Evolutionary conservation across 1,140 invertebrate species (phyloP).

Genomic region (Thaumetopoea pityocampa): DNA sequence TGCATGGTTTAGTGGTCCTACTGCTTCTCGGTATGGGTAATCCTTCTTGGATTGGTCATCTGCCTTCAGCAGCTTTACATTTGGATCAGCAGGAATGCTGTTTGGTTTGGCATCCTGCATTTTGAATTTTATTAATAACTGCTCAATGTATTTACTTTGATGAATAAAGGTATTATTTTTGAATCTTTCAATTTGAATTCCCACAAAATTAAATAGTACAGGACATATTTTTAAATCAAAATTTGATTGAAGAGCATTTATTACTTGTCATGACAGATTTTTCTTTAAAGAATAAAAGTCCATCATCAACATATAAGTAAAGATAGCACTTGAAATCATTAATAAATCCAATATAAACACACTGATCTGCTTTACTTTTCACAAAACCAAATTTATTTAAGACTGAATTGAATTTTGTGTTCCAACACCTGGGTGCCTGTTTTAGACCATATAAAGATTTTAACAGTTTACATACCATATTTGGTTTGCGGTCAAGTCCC

Average conservation of each 20-base stretch:
- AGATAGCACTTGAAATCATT: slow-evolving; percentile 31
- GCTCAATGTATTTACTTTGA: slow-evolving; percentile 27
- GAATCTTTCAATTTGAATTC: slow-evolving; percentile 24
- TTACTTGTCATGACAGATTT: slow-evolving; percentile 20
- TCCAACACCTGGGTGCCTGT: slow-evolving; percentile 15
- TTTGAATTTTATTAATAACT: slow-evolving; percentile 25
- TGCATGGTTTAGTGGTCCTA: slow-evolving; percentile 49
- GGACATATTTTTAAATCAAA: slow-evolving; percentile 17
- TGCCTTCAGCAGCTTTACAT: slow-evolving; percentile 19
- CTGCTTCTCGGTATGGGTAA: slow-evolving; percentile 22
- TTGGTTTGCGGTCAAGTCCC: slow-evolving; percentile 3
- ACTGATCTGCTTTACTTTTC: slow-evolving; percentile 45
- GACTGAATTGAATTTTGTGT: slow-evolving; percentile 8
- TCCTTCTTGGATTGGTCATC: slow-evolving; percentile 9
- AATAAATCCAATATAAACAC: slow-evolving; percentile 32
- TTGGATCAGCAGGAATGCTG: slow-evolving; percentile 26
- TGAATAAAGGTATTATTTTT: slow-evolving; percentile 24
- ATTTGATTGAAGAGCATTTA: slow-evolving; percentile 24
- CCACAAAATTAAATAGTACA: slow-evolving; percentile 23
- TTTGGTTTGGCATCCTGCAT: slow-evolving; percentile 24
- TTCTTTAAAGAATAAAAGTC: slow-evolving; percentile 30
- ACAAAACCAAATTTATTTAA: background rate
- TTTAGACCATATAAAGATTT: slow-evolving; percentile 13
- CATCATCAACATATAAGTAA: slow-evolving; percentile 67
- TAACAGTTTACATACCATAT: slow-evolving; percentile 12